A percentile compares a stretch with the other conserved stretches of the same genome.
These are phyloP conservation scores for Oreortyx pictus DNA, from an alignment of 2,797 vertebrate species.

Conservation along the genomic window DNA sequence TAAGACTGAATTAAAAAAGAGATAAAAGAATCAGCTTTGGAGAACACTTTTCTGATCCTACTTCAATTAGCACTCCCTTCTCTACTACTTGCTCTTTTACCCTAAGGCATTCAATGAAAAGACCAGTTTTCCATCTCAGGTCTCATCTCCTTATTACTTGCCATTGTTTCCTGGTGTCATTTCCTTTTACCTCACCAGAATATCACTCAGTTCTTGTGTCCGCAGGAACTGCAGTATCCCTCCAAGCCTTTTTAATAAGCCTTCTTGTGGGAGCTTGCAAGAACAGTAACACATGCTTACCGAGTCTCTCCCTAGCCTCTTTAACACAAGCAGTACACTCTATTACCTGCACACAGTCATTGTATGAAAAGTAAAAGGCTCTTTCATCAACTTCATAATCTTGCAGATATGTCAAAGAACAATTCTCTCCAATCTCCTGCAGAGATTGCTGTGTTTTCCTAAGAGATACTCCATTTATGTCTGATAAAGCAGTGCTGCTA, in stretches of 20 bases:
- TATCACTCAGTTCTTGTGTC: neutral
- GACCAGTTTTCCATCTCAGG: neutral
- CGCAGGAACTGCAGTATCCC: neutral
- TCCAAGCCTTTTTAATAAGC: neutral
- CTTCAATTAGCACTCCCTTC: neutral
- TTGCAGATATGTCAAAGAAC: neutral
- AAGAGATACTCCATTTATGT: neutral
- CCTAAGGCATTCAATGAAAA: neutral
- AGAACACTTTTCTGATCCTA: neutral
- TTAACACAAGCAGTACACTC: neutral
- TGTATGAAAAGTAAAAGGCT: neutral
- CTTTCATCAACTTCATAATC: neutral
- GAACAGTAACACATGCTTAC: neutral
- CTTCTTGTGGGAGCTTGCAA: neutral
- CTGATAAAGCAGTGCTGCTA: neutral
- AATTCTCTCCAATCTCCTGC: neutral
- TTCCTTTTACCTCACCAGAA: neutral
- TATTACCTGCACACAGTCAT: neutral
- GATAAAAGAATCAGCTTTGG: neutral
- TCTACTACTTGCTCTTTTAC: neutral
- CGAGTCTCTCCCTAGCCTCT: neutral
- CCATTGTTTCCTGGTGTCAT: neutral
- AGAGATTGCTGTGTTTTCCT: neutral
- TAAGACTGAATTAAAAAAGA: neutral
- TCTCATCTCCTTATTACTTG: neutral